These are phyloP conservation scores for Calcarius lapponicus DNA, from an alignment of 2,797 vertebrate genomes.

Conservation along the genomic window DNA sequence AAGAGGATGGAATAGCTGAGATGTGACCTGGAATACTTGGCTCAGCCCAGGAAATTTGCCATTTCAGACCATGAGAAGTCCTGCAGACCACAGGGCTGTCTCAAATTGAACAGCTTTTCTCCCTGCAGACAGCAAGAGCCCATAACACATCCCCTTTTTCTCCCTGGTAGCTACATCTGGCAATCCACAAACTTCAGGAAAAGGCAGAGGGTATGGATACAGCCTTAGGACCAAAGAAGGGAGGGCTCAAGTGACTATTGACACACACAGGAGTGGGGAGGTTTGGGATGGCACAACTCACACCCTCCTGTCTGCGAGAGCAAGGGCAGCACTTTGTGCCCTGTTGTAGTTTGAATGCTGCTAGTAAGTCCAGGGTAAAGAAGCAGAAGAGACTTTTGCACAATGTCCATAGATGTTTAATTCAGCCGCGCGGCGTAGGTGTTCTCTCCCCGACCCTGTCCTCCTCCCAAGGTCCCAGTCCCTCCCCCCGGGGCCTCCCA, in stretches of 20 bases:
- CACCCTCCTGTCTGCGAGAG: neutral
- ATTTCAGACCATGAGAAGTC: neutral
- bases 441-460: too few relatives aligned
- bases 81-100: neutral
- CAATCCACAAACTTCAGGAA: neutral
- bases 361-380: too few relatives aligned
- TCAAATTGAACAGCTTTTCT: neutral
- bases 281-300: neutral
- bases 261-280: neutral
- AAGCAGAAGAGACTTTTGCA: too few relatives aligned
- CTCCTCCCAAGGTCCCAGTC: too few relatives aligned
- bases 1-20: neutral
- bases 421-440: too few relatives aligned
- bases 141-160: neutral
- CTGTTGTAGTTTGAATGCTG: too few relatives aligned
- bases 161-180: accelerated
- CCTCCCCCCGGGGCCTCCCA: too few relatives aligned
- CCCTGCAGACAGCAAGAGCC: neutral
- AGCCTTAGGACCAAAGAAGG: neutral
- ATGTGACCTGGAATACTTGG: neutral
- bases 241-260: neutral
- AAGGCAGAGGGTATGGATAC: neutral
- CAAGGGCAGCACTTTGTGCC: neutral
- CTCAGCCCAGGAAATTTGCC: neutral
- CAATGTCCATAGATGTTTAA: too few relatives aligned